Evolutionary conservation across 1,140 invertebrate genomes (phyloP), one percentile per base, ranked within the genome.

Genomic region (Cyphomyrmex costatus): DNA sequence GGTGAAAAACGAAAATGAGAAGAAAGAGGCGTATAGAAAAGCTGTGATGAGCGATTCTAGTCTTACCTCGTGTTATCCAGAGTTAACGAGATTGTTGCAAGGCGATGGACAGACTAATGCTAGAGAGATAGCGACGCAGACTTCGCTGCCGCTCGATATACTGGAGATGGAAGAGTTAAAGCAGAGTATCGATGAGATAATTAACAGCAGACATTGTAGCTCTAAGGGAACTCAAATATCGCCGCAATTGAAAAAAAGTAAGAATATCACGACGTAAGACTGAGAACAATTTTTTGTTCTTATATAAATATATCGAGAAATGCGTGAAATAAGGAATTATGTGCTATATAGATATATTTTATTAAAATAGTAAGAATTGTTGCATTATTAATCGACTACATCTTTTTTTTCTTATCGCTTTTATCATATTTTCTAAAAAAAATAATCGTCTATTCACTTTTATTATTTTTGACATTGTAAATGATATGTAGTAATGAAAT

Each of bases 111-210:
- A 96, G 87, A 95, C 96, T 10, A 96, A 96, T 92, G 96, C 96
- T 0, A 95, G 96, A 85, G 96, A 97, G 92, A 96, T 97, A 49
- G 95, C 96, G 3, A 96, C 95, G 16, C 96, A 96, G 88, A 96
- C 96, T 1, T 93, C 96, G 7, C 66, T 95, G 7, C 92, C 95
- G 0, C 91, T 95, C 21, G 95, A 95, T 82, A 93, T 95, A 79
- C 85, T 95, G 12, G 95, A 95, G 87, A 94, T 95, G 93, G 94
- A 95, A 68, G 94, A 93, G 65, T 90, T 95, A 16, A 94, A 95
- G 74, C 92, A 95, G 73, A 95, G 92, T 79, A 95, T 95, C 71
- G 93, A 94, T 68, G 94, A 95, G 71, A 93, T 95, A 51, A 94
- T 95, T 58, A 94, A 94, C 68, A 95, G 90, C 73, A 87, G 94